Percentiles rank a stretch among this genome's conserved stretches.
Conservation (phyloP, 2,888 invertebrate species). For the Cephus pulcher region DNA sequence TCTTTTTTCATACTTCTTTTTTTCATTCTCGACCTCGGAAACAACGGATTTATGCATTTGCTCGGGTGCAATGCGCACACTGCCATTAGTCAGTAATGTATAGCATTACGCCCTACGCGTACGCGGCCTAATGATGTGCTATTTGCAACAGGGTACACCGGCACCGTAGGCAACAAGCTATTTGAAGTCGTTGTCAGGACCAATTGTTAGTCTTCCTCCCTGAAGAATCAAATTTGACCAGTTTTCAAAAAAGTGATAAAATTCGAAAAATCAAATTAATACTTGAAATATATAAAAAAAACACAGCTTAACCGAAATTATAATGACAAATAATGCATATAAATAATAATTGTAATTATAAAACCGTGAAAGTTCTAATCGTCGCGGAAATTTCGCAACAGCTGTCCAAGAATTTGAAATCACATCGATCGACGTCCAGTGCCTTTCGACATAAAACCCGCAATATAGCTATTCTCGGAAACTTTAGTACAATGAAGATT, state of each 20-base stretch:
- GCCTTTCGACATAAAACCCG: background rate
- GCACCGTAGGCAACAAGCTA: slow-evolving; percentile 25
- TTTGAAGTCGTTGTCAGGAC: background rate
- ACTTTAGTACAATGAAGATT: slow-evolving; percentile 5
- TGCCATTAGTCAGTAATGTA: slow-evolving; percentile 55
- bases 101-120: slow-evolving; percentile 51
- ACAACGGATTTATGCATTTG: slow-evolving; percentile 43
- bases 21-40: slow-evolving; percentile 11
- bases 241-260: background rate
- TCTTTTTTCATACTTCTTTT: background rate
- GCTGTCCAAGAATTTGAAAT: background rate
- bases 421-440: background rate
- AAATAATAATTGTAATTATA: background rate
- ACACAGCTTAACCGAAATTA: background rate
- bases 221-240: background rate
- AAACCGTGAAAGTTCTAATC: background rate
- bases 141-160: slow-evolving; percentile 43
- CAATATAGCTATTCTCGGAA: background rate
- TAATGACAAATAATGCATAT: background rate
- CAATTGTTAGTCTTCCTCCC: background rate
- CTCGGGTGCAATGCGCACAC: slow-evolving; percentile 48
- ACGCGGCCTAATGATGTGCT: slow-evolving; percentile 47
- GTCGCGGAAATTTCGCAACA: background rate
- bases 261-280: background rate
- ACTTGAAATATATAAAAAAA: background rate